A percentile compares a stretch with the other conserved stretches of the same genome.
Evolutionary conservation across 1,140 invertebrate genomes (phyloP).

Genomic region (Drosophila ambigua): DNA sequence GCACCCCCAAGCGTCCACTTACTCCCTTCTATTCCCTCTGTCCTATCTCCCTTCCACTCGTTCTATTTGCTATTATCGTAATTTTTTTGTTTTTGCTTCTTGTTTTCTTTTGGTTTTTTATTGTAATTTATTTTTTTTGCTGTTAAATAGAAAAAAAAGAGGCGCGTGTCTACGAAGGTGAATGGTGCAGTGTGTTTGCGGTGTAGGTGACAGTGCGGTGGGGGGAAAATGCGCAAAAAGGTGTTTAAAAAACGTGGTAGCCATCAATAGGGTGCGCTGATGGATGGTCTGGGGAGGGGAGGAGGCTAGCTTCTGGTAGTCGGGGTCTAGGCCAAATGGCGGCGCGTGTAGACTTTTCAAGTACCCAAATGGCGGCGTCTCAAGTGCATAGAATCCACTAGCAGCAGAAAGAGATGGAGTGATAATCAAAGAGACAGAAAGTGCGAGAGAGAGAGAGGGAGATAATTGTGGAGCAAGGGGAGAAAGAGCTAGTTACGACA

Average conservation of each 20-base stretch:
- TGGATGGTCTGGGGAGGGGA: not conserved
- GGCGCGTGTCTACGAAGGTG: slow-evolving; percentile 54
- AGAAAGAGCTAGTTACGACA: slow-evolving; percentile 29
- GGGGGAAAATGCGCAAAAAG: not conserved
- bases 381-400: slow-evolving; percentile 62
- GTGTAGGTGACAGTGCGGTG: not conserved
- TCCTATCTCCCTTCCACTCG: not conserved
- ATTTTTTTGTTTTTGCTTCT: slow-evolving; percentile 43
- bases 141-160: slow-evolving; percentile 53
- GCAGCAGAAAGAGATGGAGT: slow-evolving; percentile 3
- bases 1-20: not conserved
- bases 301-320: not conserved
- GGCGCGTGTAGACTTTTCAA: slow-evolving; percentile 71
- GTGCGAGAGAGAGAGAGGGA: not conserved
- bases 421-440: slow-evolving; percentile 1
- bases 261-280: not conserved
- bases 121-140: slow-evolving; percentile 60
- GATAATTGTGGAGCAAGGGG: not conserved
- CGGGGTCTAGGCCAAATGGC: slow-evolving; percentile 52
- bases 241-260: too few species aligned
- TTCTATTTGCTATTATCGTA: slow-evolving; percentile 71
- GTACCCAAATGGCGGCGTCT: slow-evolving; percentile 59
- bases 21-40: slow-evolving; percentile 4
- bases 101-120: slow-evolving; percentile 35
- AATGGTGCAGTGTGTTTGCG: slow-evolving; percentile 20